Conservation (phyloP, 1,140 invertebrate species). For the Planococcus citri region DNA sequence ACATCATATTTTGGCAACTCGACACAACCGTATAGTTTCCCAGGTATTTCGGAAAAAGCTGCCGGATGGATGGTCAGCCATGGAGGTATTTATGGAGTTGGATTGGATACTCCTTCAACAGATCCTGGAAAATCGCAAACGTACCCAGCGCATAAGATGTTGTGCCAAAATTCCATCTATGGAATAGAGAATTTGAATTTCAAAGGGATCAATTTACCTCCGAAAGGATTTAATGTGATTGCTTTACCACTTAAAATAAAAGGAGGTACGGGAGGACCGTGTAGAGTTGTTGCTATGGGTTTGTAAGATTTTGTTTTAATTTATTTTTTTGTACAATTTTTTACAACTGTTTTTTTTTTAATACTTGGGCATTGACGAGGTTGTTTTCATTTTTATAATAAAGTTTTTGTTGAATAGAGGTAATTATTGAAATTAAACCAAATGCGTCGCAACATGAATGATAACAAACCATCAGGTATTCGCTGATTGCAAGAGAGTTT, state of each 20-base stretch:
- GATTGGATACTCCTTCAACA: slow-evolving; percentile 46
- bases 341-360: no score
- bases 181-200: slow-evolving; percentile 46
- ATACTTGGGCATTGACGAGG: no score
- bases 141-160: slow-evolving; percentile 35
- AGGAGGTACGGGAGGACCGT: slow-evolving; percentile 42
- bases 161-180: slow-evolving; percentile 40
- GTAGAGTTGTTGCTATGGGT: slow-evolving; percentile 24
- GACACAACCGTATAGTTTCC: slow-evolving; percentile 26
- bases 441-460: no score
- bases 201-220: slow-evolving; percentile 24
- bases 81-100: slow-evolving; percentile 45
- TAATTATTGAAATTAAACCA: no score
- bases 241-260: slow-evolving; percentile 44
- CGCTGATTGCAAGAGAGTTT: no score
- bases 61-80: slow-evolving; percentile 44
- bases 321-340: no score
- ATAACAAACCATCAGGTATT: no score
- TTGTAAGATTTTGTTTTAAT: neutral
- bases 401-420: no score
- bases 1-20: slow-evolving; percentile 11
- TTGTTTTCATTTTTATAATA: no score
- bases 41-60: slow-evolving; percentile 43
- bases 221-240: slow-evolving; percentile 37
- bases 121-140: slow-evolving; percentile 39